Conservation (phyloP, 2,888 invertebrate species). For the Eutolmus rufibarbis region DNA sequence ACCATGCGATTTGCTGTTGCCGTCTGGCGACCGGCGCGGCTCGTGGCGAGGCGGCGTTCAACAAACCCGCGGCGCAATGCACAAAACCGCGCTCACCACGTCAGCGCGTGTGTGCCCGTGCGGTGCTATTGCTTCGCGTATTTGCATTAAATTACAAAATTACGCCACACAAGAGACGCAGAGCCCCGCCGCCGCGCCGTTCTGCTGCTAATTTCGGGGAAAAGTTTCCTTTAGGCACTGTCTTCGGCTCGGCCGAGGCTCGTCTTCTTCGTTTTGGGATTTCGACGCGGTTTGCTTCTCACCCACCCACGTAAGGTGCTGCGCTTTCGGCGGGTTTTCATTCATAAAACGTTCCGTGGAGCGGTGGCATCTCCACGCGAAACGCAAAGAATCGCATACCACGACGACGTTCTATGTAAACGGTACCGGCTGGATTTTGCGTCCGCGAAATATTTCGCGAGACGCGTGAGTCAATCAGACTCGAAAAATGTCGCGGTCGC, state of each 20-base stretch:
- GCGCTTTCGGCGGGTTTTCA: neutral
- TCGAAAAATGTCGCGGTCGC: neutral
- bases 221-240: neutral
- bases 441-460: neutral
- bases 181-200: neutral
- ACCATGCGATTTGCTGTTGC: neutral
- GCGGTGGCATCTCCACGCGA: neutral
- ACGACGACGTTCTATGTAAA: neutral
- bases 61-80: neutral
- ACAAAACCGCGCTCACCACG: neutral
- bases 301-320: neutral
- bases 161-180: neutral
- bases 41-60: neutral
- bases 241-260: neutral
- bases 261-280: neutral
- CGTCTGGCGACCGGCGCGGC: neutral
- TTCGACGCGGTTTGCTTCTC: neutral
- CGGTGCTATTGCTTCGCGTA: neutral
- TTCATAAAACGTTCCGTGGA: constrained; percentile 7
- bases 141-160: constrained; percentile 18
- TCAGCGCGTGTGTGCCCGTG: neutral
- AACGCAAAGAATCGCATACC: neutral
- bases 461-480: neutral
- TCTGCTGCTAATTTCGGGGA: constrained; percentile 13
- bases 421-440: neutral